Evolutionary conservation across 2,797 vertebrate species (phyloP).

Genomic region (Arrhamphus sclerolepis): DNA sequence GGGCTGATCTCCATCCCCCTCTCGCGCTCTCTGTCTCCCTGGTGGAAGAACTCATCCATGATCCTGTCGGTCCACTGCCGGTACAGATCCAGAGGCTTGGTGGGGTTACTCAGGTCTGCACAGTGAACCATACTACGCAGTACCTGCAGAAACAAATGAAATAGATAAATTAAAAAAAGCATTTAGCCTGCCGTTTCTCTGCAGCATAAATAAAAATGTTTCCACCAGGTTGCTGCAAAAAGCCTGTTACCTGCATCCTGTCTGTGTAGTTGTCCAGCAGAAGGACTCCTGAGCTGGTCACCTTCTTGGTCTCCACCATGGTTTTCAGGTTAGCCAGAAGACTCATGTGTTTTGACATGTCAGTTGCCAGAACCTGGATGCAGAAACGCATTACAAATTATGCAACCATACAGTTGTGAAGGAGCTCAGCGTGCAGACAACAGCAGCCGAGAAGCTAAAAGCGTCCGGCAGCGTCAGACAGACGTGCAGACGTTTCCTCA

Average conservation of each 20-base stretch:
- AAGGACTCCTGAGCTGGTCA: slow-evolving; percentile 96
- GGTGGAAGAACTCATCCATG: slow-evolving; percentile 99
- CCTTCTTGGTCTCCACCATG: slow-evolving; percentile 99
- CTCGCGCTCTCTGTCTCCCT: slow-evolving; percentile 95
- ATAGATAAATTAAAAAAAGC: no score
- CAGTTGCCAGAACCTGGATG: slow-evolving; percentile 92
- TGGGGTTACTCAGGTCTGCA: slow-evolving; percentile 97
- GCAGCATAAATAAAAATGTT: neutral
- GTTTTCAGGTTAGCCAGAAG: slow-evolving; percentile 96
- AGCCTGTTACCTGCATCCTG: slow-evolving; percentile 90
- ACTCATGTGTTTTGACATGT: slow-evolving; percentile 99
- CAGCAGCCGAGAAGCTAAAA: neutral
- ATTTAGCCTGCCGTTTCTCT: slow-evolving; percentile 3
- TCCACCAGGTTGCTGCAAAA: neutral
- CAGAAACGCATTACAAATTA: no score
- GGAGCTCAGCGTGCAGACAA: no score
- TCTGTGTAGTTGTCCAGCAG: slow-evolving; percentile 97
- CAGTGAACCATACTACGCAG: slow-evolving; percentile 98
- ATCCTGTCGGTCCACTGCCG: slow-evolving; percentile 97
- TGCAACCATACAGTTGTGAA: no score
- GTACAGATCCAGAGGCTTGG: slow-evolving; percentile 96
- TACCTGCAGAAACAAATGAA: slow-evolving; percentile 78
- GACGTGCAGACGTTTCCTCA: slow-evolving; percentile 63
- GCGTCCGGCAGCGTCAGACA: neutral
- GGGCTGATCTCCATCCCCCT: slow-evolving; percentile 98